These are phyloP conservation scores for Dorcus parallelipipedus DNA, from an alignment of 2,888 invertebrate genomes.

Conservation along the genomic window DNA sequence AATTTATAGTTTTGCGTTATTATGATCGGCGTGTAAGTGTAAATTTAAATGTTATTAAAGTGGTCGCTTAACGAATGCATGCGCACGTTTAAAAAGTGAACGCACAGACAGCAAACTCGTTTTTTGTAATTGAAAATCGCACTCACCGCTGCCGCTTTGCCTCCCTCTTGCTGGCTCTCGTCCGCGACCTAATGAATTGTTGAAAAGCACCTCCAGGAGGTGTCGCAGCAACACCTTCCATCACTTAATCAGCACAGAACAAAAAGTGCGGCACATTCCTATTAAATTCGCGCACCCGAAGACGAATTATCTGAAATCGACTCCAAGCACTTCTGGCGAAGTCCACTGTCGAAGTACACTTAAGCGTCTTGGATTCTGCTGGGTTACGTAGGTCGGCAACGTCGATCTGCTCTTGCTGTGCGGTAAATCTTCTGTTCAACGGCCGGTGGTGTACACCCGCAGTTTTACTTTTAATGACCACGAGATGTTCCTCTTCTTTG, in stretches of 20 bases:
- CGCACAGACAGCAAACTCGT: not conserved
- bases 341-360: conserved; percentile 4
- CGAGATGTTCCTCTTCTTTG: not conserved
- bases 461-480: conserved; percentile 5
- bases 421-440: not conserved
- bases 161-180: conserved; percentile 10
- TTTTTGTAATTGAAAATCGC: conserved; percentile 2
- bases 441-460: not conserved
- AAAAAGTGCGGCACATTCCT: conserved; percentile 2
- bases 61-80: too few species aligned
- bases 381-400: conserved; percentile 7
- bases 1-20: too few species aligned
- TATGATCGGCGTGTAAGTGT: too few species aligned
- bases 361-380: conserved; percentile 6
- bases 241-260: conserved; percentile 8
- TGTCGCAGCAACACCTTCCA: conserved; percentile 11
- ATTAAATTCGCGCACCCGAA: not conserved
- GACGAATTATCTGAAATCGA: not conserved
- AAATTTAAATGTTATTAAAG: too few species aligned
- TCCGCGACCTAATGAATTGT: conserved; percentile 13
- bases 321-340: not conserved
- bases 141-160: conserved; percentile 11
- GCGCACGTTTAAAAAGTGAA: too few species aligned
- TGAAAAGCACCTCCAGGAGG: conserved; percentile 9
- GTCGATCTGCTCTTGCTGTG: not conserved